phyloP scores from a whole-genome alignment of 2,888 invertebrate genomes.

The Hirtodrosophila trivittata region DNA sequence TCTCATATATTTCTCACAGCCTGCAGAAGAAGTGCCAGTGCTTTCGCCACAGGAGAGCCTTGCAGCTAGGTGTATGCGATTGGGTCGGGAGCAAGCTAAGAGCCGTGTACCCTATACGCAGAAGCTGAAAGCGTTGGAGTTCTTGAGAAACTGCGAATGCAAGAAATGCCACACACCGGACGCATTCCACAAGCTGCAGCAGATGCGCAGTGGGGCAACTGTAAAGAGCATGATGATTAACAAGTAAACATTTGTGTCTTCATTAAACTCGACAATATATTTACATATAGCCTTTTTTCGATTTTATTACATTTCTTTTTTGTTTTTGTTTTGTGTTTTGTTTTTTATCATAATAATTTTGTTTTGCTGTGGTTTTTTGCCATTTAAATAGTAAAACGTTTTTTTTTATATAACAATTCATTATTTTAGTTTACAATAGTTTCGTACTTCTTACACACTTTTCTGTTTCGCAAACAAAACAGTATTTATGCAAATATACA shows the following conservation, averaged over 20 bases:
- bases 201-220: neutral
- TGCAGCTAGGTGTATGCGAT: conserved; percentile 25
- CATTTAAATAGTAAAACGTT: conserved; percentile 78
- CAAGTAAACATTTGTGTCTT: conserved; percentile 14
- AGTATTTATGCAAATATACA: conserved; percentile 68
- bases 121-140: conserved; percentile 41
- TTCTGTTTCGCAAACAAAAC: conserved; percentile 63
- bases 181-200: neutral
- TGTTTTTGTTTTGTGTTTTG: conserved; percentile 44
- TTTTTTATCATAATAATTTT: conserved; percentile 64
- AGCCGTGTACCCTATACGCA: conserved; percentile 3
- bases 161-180: too few species aligned
- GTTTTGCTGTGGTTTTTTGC: conserved; percentile 57
- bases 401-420: conserved; percentile 76
- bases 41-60: conserved; percentile 16
- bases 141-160: conserved; percentile 24
- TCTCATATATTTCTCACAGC: too few species aligned
- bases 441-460: conserved; percentile 64
- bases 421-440: conserved; percentile 76
- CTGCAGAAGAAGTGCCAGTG: too few species aligned
- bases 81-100: conserved; percentile 22
- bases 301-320: conserved; percentile 58
- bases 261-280: conserved; percentile 49
- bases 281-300: conserved; percentile 57
- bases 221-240: conserved; percentile 1